Evolutionary conservation across 2,797 vertebrate species (phyloP), one percentile per base, ranked within the genome.

Genomic region (Sebastes taczanowskii): DNA sequence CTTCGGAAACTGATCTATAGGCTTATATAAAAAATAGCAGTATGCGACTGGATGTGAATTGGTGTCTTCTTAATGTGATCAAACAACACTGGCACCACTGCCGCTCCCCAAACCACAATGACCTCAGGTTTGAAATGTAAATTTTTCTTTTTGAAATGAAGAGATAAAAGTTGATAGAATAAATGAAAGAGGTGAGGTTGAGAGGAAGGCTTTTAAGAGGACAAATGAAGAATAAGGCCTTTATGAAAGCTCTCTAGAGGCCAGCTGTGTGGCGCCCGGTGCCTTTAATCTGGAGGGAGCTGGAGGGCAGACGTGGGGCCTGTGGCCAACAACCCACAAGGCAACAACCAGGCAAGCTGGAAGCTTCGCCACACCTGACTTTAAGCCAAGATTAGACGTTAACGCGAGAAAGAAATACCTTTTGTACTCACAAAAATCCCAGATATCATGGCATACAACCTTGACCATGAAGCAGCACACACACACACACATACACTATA

Each of bases 81-180:
- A 86, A 88, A 86, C 84, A 58, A 52, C 56, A 27, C 13, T 60
- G 5, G n/a, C n/a, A 2, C 56, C 59, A 16, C 53, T 2, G 7
- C 53, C 16, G 6, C 78, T 78, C 11, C 9, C 27, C 38, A 27
- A 27, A 79, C 49, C 53, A 25, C 35, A 52, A 68, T 74, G 71
- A 67, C 61, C 32, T 46, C 27, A 16, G 38, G 74, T 90, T 90
- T 92, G 86, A 93, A 93, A 91, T 93, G 90, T 70, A 88, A 91
- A 95, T 95, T 56, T 42, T 4, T 76, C 68, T 69, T 82, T 92
- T 92, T 88, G 67, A 90, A 88, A 82, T 25, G 8, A 74, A 25
- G 25, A 77, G 88, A 92, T 91, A 61, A 89, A 92, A 82, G 84
- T 85, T 80, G 49, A 79, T 65, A 63, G 56, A 58, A 71, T 62